A percentile compares a stretch with the other conserved stretches of the same genome.
phyloP scores from a whole-genome alignment of 1,140 invertebrate species.

The Listronotus oregonensis region DNA sequence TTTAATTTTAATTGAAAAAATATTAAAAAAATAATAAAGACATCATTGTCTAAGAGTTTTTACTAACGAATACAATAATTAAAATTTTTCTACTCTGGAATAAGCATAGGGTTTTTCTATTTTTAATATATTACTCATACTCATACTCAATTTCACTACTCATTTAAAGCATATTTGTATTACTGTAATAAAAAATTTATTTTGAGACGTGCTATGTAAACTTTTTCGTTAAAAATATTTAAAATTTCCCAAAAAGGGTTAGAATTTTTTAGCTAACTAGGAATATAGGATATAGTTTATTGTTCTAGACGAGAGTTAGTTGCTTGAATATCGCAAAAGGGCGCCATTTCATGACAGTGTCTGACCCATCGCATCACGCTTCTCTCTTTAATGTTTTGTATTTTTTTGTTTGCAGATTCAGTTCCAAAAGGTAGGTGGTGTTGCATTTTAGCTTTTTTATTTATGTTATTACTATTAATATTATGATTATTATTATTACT shows the following conservation, averaged over 20 bases:
- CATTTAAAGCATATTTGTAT: too few relatives aligned
- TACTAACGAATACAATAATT: too few relatives aligned
- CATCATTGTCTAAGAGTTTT: too few relatives aligned
- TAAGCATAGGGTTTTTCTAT: too few relatives aligned
- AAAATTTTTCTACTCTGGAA: too few relatives aligned
- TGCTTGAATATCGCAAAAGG: conserved; percentile 35
- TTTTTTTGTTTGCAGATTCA: conserved; percentile 40
- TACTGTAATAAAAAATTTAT: background rate
- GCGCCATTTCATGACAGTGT: conserved; percentile 39
- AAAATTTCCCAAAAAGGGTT: background rate
- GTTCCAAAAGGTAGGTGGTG: conserved; percentile 41
- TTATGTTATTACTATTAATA: conserved; percentile 12
- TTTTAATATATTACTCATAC: too few relatives aligned
- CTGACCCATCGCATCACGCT: conserved; percentile 40
- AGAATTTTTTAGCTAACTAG: background rate
- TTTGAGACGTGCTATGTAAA: background rate
- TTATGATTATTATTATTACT: background rate
- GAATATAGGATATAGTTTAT: conserved; percentile 8
- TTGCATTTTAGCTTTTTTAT: conserved; percentile 37
- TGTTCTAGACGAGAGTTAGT: conserved; percentile 32
- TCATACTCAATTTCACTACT: too few relatives aligned
- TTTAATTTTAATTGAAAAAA: too few relatives aligned
- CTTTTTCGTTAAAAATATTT: background rate
- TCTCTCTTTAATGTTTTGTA: conserved; percentile 36
- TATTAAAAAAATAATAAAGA: too few relatives aligned